Base-by-base conservation (phyloP, 2,113 vertebrate genomes). In the Pluvianellus socialis region DNA sequence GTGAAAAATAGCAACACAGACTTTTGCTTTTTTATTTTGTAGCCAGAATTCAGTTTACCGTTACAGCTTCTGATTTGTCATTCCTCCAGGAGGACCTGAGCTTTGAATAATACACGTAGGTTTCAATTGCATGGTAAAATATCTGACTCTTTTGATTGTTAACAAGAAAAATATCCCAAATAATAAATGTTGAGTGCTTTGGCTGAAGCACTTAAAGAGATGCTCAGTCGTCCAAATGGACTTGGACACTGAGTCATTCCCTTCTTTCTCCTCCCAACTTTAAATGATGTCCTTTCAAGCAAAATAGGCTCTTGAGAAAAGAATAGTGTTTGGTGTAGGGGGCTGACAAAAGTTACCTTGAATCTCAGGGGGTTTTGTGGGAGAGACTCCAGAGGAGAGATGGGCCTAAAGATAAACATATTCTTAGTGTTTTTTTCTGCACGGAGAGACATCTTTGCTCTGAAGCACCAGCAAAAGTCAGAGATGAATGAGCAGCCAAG, bases 1-100 rank as follows among this genome's bases (percentile, higher is more conserved):
- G 58, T 96, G 84, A 94, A 79, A 81, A 96, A 79, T 23, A 92
- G 71, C 81, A 90, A 59, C 86, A 79, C 42, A 40, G 81, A 95
- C 62, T 92, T 94, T 7, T n/a, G 23, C 19, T 50, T 75, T 87
- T 88, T 85, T 58, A 38, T 86, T 91, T 86, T 76, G 70, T 49
- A 70, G 58, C 49, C 74, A 90, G 55, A 59, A 79, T 66, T 87
- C 49, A 70, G 35, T 92, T 89, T 72, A 66, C 17, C 19, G 4
- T 58, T 92, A 63, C 23, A 45, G 55, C 24, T 94, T 93, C 65
- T 86, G 45, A 81, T 80, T 73, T 71, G 27, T 53, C 52, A 38
- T 91, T 84, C 65, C 44, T 92, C 65, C 68, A 45, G 53, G 75
- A 90, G 21, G 30, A 61, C 16, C 0, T 86, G 59, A 91, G 21